These are phyloP conservation scores for Agapetus fuscipes DNA, from an alignment of 2,888 invertebrate species.

Conservation along the genomic window DNA sequence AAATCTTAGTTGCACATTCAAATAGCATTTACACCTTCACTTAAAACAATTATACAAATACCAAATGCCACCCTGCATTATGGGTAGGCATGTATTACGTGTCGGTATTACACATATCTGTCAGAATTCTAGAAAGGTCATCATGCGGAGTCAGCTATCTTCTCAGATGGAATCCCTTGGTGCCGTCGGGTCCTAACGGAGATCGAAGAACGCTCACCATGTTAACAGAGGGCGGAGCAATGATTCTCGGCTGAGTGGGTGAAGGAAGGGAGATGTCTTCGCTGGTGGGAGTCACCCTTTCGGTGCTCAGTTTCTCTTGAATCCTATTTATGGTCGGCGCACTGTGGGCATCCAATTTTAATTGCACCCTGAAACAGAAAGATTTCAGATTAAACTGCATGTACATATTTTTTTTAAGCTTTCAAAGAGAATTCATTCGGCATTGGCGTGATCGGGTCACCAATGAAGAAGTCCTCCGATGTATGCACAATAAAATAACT, in stretches of 20 bases:
- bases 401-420: no score
- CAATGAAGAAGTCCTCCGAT: no score
- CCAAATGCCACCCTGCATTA: no score
- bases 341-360: conserved; percentile 26
- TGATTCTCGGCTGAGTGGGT: conserved; percentile 15
- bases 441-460: no score
- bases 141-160: conserved; percentile 54
- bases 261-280: conserved; percentile 28
- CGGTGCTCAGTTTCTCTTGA: conserved; percentile 25
- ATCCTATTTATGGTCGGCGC: conserved; percentile 26
- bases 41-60: no score
- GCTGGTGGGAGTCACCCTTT: conserved; percentile 23
- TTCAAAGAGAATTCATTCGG: no score
- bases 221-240: conserved; percentile 38
- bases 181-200: conserved; percentile 73
- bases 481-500: no score
- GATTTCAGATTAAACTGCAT: not conserved
- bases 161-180: conserved; percentile 56
- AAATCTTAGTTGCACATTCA: no score
- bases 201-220: conserved; percentile 55
- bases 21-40: no score
- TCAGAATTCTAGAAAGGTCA: no score
- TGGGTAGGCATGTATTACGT: no score
- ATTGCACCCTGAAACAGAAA: conserved; percentile 27
- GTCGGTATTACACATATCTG: no score